Percentiles rank a stretch among this genome's conserved stretches.
Conservation (phyloP, 2,888 invertebrate species). For the Uropetala carovei region DNA sequence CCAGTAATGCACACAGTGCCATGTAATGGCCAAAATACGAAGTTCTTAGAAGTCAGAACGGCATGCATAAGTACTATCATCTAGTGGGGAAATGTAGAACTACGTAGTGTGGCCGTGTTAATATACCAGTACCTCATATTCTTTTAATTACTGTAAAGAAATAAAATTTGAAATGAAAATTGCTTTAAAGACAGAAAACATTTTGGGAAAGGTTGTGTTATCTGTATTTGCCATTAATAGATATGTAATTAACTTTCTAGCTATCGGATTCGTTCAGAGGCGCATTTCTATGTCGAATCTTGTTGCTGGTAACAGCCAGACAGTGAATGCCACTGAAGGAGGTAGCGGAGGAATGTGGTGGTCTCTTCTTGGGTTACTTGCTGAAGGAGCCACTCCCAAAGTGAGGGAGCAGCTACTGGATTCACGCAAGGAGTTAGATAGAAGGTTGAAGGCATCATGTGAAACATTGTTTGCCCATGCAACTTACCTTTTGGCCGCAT, state of each 20-base stretch:
- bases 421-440: constrained; percentile 96
- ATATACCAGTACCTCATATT: no score
- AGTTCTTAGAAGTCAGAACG: no score
- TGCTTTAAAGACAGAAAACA: no score
- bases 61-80: no score
- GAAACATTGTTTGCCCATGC: constrained; percentile 91
- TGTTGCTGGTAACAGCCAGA: neutral
- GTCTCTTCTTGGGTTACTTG: constrained; percentile 90
- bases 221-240: neutral
- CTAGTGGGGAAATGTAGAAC: no score
- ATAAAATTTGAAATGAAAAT: no score
- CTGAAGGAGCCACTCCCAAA: constrained; percentile 92
- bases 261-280: constrained; percentile 66
- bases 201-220: neutral
- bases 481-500: constrained; percentile 86
- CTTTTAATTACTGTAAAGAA: no score
- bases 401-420: constrained; percentile 95
- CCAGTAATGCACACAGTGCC: no score
- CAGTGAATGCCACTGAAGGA: neutral
- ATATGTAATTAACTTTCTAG: constrained; percentile 1
- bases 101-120: no score
- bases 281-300: constrained; percentile 56
- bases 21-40: no score
- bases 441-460: constrained; percentile 92
- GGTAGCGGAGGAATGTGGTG: constrained; percentile 20